Evolutionary conservation across 2,797 vertebrate species (phyloP).

Genomic region (Gymnocypris eckloni): DNA sequence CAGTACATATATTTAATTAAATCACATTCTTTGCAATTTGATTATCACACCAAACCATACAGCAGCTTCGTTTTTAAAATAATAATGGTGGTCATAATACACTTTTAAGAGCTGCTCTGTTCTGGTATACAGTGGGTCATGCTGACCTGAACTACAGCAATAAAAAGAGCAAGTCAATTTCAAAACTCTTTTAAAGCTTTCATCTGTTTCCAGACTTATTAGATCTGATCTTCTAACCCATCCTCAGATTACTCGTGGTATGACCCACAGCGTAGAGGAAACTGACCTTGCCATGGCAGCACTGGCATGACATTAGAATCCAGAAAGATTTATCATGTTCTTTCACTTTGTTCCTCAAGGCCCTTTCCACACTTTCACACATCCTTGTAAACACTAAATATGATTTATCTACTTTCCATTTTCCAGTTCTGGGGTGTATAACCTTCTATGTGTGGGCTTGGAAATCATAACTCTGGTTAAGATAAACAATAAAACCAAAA

Average conservation of each 20-base stretch:
- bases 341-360: slow-evolving; percentile 1
- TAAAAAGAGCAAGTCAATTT: slow-evolving; percentile 8
- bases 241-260: slow-evolving; percentile 19
- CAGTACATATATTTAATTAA: neutral
- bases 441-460: neutral
- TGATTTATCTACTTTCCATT: neutral
- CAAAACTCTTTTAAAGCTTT: slow-evolving; percentile 37
- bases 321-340: slow-evolving; percentile 11
- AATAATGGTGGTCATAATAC: neutral
- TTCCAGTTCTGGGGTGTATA: neutral
- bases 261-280: slow-evolving; percentile 27
- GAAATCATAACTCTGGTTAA: neutral
- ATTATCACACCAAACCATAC: neutral
- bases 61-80: neutral
- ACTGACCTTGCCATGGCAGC: slow-evolving; percentile 15
- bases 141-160: slow-evolving; percentile 11
- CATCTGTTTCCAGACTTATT: slow-evolving; percentile 42
- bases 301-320: slow-evolving; percentile 20
- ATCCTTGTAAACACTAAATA: slow-evolving; percentile 21
- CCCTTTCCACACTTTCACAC: neutral
- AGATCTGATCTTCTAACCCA: slow-evolving; percentile 31
- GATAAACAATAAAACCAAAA: no score
- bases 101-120: neutral
- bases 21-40: neutral
- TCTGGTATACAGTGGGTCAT: neutral